Conservation (phyloP, 2,888 invertebrate species). For the Tethea ocularis region DNA sequence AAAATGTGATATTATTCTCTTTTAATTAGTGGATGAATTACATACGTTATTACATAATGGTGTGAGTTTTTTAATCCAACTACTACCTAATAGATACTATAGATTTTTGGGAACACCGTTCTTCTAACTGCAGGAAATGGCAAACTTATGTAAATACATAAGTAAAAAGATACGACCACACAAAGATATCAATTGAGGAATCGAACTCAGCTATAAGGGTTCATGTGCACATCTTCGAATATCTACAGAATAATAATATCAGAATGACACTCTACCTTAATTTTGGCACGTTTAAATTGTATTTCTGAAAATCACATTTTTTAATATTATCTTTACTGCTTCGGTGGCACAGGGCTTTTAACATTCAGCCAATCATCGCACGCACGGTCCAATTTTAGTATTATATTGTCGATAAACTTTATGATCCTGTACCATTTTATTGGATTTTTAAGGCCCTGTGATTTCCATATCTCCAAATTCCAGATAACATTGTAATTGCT, state of each 20-base stretch:
- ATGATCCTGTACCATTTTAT: conserved; percentile 44
- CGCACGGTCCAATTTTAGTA: conserved; percentile 35
- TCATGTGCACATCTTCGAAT: not conserved
- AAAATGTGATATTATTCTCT: too few species aligned
- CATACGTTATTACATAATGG: too few species aligned
- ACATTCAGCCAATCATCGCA: conserved; percentile 28
- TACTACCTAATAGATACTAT: too few species aligned
- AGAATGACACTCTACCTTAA: not conserved
- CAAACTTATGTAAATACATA: too few species aligned
- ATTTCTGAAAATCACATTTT: not conserved
- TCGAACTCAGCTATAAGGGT: not conserved
- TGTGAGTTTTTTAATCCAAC: too few species aligned
- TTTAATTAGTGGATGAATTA: too few species aligned
- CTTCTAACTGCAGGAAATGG: too few species aligned
- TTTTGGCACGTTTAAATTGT: not conserved
- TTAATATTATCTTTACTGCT: conserved; percentile 4
- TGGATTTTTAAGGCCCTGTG: conserved; percentile 34
- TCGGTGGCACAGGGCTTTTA: conserved; percentile 22
- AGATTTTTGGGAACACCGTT: too few species aligned
- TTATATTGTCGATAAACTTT: conserved; percentile 59
- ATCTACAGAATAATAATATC: not conserved
- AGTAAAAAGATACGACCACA: not conserved
- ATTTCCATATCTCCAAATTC: conserved; percentile 27
- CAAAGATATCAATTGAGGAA: not conserved
- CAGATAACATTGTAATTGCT: conserved; percentile 37